Percentiles rank a stretch among this genome's conserved stretches.
Evolutionary conservation across 37 sponge, comb jelly and placozoan genomes (phyloP).

Genomic region (Hormiphora californensis): DNA sequence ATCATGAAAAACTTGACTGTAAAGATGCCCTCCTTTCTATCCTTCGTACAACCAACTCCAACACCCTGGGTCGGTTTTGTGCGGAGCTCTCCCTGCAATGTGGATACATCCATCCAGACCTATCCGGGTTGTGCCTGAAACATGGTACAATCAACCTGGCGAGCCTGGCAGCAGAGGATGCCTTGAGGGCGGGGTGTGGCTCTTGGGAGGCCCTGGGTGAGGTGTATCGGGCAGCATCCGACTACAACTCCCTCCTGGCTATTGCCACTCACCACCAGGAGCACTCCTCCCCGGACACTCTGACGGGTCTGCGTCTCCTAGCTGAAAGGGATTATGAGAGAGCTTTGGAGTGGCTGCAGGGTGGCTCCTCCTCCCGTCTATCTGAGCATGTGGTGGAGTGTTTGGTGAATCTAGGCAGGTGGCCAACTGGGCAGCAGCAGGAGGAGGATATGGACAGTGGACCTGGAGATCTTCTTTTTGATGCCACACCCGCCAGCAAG

Average conservation of each 20-base stretch:
- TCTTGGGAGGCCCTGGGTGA: background rate
- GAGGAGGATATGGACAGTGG: too few species aligned
- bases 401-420: too few species aligned
- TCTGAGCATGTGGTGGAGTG: too few species aligned
- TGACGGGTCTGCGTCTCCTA: too few species aligned
- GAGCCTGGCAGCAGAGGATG: background rate
- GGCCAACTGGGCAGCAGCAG: too few species aligned
- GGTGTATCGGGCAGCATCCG: background rate
- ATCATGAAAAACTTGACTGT: background rate
- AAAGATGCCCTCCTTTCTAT: background rate
- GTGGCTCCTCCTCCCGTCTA: too few species aligned
- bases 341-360: too few species aligned
- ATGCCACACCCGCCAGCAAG: too few species aligned
- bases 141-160: conserved; percentile 6
- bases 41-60: background rate
- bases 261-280: conserved; percentile 22
- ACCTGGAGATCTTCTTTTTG: too few species aligned
- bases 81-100: background rate
- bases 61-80: background rate
- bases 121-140: background rate
- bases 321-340: too few species aligned
- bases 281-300: too few species aligned
- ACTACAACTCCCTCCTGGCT: background rate
- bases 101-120: background rate
- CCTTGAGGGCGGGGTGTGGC: background rate